phyloP scores from a whole-genome alignment of 35 echinoderm and acorn worm species.

The Diadema setosum region DNA sequence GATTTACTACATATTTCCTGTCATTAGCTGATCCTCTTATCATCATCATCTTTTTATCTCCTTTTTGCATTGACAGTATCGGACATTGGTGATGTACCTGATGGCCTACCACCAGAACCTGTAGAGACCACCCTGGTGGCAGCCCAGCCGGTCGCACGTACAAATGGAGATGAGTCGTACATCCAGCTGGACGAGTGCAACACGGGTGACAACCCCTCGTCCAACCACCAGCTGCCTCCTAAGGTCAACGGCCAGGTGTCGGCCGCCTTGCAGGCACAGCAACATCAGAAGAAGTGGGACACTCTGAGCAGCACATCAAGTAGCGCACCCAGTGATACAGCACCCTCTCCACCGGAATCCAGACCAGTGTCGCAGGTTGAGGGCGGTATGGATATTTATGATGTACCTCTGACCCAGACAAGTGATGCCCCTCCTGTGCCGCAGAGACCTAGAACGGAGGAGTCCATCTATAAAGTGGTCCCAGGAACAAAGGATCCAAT shows the following conservation, averaged over 20 bases:
- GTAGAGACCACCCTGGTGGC: neutral
- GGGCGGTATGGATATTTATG: constrained; percentile 35
- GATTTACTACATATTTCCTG: too few species aligned
- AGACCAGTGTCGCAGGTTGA: neutral
- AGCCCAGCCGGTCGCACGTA: neutral
- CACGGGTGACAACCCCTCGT: neutral
- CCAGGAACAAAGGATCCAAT: constrained; percentile 2
- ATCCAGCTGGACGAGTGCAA: constrained; percentile 20
- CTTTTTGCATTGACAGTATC: neutral
- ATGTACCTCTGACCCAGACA: constrained; percentile 7
- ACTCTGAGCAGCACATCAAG: constrained; percentile 20
- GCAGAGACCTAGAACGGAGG: neutral
- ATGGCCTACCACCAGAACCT: neutral
- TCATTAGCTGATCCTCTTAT: too few species aligned
- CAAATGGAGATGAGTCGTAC: constrained; percentile 14
- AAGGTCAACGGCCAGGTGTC: neutral
- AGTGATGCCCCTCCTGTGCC: constrained; percentile 10
- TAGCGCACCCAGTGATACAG: constrained; percentile 38
- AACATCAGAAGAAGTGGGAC: neutral
- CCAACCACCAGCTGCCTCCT: neutral
- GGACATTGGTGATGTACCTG: neutral
- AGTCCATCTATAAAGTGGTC: constrained; percentile 29
- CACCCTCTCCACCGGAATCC: constrained; percentile 29
- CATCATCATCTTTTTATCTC: neutral
- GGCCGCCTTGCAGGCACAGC: neutral